These are phyloP conservation scores for Gerris buenoi DNA, from an alignment of 1,140 invertebrate genomes.

Conservation along the genomic window DNA sequence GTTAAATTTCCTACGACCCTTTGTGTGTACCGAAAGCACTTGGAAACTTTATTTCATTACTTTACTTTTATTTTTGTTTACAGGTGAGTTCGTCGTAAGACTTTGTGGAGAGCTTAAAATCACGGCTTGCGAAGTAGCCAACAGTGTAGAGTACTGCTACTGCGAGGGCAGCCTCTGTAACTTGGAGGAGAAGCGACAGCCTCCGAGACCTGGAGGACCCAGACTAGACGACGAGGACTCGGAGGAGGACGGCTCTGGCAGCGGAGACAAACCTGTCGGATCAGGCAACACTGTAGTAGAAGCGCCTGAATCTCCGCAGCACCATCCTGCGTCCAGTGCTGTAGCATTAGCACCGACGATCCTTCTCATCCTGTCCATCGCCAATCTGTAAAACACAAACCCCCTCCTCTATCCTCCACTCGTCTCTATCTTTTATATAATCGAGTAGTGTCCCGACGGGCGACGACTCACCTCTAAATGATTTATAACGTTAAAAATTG, in stretches of 20 bases:
- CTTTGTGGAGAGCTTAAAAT: conserved; percentile 33
- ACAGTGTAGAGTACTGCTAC: conserved; percentile 34
- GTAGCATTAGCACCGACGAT: no score
- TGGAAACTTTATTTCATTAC: no score
- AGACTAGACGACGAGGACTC: conserved; percentile 16
- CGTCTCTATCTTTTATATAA: no score
- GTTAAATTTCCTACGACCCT: no score
- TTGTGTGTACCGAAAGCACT: no score
- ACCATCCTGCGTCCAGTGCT: not conserved
- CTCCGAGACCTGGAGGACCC: not conserved
- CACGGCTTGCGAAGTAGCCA: conserved; percentile 34
- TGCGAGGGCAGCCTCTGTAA: conserved; percentile 38
- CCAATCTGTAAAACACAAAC: no score
- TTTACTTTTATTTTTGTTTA: conserved; percentile 2
- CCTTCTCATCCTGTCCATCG: no score
- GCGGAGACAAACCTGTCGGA: not conserved
- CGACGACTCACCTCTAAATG: no score
- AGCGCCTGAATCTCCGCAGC: not conserved
- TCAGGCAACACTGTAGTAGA: not conserved
- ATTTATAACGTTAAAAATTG: no score
- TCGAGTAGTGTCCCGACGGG: no score
- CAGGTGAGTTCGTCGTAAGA: conserved; percentile 25
- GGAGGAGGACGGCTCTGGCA: conserved; percentile 2
- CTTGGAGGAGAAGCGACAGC: conserved; percentile 18
- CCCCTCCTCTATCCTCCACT: no score